Evolutionary conservation across 1,140 invertebrate genomes (phyloP).

Genomic region (Anastrepha ludens): DNA sequence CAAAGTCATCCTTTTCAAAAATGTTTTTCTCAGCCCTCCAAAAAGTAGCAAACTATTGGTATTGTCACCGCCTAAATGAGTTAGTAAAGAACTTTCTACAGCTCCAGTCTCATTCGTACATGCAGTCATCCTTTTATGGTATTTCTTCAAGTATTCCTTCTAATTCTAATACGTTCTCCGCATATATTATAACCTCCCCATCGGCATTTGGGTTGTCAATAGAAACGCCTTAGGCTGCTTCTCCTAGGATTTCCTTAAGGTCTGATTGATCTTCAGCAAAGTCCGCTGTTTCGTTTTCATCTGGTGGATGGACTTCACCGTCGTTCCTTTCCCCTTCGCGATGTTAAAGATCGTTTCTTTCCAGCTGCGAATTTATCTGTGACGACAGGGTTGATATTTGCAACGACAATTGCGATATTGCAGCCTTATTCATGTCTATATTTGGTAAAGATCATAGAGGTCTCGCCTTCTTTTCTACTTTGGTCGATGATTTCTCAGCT

Average conservation of each 20-base stretch:
- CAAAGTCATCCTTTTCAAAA: constrained; percentile 65
- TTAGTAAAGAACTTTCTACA: constrained; percentile 69
- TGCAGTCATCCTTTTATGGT: constrained; percentile 52
- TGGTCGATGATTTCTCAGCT: too few relatives aligned
- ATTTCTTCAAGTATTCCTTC: constrained; percentile 55
- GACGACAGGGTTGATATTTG: too few relatives aligned
- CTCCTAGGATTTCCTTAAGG: constrained; percentile 58
- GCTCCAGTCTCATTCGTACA: constrained; percentile 54
- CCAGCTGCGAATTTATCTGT: too few relatives aligned
- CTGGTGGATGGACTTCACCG: constrained; percentile 59
- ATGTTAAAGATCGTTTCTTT: too few relatives aligned
- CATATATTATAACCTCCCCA: background rate
- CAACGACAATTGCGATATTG: too few relatives aligned
- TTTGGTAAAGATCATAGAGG: too few relatives aligned
- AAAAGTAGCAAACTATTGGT: constrained; percentile 74
- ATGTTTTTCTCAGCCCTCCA: constrained; percentile 67
- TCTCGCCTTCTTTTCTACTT: too few relatives aligned
- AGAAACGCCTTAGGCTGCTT: constrained; percentile 58
- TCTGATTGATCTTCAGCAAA: constrained; percentile 53
- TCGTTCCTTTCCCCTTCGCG: constrained; percentile 61
- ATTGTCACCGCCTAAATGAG: constrained; percentile 72
- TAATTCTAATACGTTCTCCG: background rate
- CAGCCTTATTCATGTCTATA: too few relatives aligned
- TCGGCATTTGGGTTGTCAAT: constrained; percentile 20
- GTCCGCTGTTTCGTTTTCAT: constrained; percentile 54